Evolutionary conservation across 2,113 vertebrate genomes (phyloP).

Genomic region (Anolis carolinensis): DNA sequence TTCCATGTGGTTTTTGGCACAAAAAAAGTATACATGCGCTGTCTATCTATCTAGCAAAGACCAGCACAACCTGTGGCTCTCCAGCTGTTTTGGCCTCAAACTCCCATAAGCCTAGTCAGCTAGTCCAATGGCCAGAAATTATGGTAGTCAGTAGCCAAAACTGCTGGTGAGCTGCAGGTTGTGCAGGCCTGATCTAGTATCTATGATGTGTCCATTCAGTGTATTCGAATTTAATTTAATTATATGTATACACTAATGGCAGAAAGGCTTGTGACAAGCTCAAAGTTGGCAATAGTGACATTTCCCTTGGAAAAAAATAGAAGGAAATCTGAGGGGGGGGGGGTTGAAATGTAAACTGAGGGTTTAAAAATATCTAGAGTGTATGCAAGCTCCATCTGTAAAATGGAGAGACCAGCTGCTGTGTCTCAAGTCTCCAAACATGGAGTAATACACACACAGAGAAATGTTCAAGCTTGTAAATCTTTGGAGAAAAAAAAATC

Average conservation of each 20-base stretch:
- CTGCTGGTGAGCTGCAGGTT: too few species aligned
- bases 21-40: too few species aligned
- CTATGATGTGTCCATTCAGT: not conserved
- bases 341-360: conserved; percentile 60
- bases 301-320: not conserved
- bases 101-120: too few species aligned
- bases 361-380: conserved; percentile 60
- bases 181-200: not conserved
- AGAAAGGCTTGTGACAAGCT: not conserved
- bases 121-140: too few species aligned
- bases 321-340: conserved; percentile 36
- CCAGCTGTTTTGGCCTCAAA: too few species aligned
- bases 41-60: not conserved
- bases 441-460: not conserved
- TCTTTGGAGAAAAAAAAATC: conserved; percentile 67
- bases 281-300: conserved; percentile 1
- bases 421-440: conserved; percentile 30
- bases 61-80: too few species aligned
- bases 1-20: too few species aligned
- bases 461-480: conserved; percentile 60
- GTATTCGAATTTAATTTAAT: not conserved
- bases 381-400: conserved; percentile 56
- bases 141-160: too few species aligned
- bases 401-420: conserved; percentile 59
- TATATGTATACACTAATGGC: not conserved